A percentile compares a stretch with the other conserved stretches of the same genome.
These are phyloP conservation scores for Cactoblastis cactorum DNA, from an alignment of 2,888 invertebrate species.

Conservation along the genomic window DNA sequence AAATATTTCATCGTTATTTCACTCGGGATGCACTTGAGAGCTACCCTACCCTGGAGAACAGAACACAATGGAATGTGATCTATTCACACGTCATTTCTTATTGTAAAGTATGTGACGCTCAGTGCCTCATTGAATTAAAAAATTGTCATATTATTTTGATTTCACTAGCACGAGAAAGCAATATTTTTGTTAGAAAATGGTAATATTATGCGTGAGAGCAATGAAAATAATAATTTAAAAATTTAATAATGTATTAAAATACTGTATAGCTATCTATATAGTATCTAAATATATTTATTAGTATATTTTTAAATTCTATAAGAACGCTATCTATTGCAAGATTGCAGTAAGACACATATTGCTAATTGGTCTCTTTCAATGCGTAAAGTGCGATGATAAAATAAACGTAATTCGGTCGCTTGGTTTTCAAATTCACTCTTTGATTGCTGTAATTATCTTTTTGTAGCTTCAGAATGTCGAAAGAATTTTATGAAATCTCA, in stretches of 20 bases:
- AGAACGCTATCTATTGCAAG: background rate
- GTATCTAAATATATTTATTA: too few species aligned
- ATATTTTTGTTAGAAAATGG: too few species aligned
- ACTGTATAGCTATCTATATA: too few species aligned
- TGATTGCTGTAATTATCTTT: background rate
- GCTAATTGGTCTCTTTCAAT: background rate
- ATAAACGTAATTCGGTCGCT: background rate
- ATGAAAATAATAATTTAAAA: too few species aligned
- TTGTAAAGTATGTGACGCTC: background rate
- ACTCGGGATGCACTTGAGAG: background rate
- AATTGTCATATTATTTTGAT: too few species aligned
- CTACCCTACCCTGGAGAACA: background rate
- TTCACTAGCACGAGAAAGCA: too few species aligned
- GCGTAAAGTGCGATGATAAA: background rate
- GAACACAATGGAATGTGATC: background rate
- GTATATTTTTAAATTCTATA: background rate
- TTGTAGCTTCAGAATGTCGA: background rate
- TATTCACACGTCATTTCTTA: too few species aligned
- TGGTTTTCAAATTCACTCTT: background rate
- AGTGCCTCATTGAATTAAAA: background rate
- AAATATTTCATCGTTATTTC: background rate
- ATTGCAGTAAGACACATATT: background rate
- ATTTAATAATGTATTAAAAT: too few species aligned
- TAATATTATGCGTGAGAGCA: too few species aligned
- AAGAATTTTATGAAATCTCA: background rate